A percentile compares a stretch with the other conserved stretches of the same genome.
Conservation (phyloP, 2,113 vertebrate species). For the Anas platyrhynchos region DNA sequence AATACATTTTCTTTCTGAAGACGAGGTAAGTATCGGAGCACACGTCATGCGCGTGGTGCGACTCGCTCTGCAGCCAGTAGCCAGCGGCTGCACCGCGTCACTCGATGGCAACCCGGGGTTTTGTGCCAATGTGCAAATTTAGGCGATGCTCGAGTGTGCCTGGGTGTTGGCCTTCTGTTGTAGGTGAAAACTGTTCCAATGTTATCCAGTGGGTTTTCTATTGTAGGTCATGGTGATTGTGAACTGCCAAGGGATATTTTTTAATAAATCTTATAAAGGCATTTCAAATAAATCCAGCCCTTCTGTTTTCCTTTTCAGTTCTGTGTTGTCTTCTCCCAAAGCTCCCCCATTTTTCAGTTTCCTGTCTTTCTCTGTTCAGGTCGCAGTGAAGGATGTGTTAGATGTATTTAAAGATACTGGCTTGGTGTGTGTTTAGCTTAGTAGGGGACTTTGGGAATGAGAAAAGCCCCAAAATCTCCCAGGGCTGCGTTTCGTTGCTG, state of each 20-base stretch:
- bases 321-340: background rate
- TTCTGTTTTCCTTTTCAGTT: background rate
- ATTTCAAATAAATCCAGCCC: background rate
- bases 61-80: background rate
- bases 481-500: background rate
- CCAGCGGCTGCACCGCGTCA: fast-evolving
- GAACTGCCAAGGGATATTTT: conserved; percentile 32
- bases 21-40: background rate
- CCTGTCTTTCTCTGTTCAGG: background rate
- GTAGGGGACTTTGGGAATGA: background rate
- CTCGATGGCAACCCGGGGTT: background rate
- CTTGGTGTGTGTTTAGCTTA: fast-evolving
- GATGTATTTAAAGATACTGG: fast-evolving
- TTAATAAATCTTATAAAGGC: conserved; percentile 34
- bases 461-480: background rate
- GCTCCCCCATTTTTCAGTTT: background rate
- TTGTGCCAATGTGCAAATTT: background rate
- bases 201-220: background rate
- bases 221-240: background rate
- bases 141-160: background rate
- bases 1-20: background rate
- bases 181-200: background rate
- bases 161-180: background rate
- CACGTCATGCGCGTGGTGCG: fast-evolving
- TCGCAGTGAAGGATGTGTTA: fast-evolving